A percentile compares a stretch with the other conserved stretches of the same genome.
Evolutionary conservation across 1,140 invertebrate species (phyloP).

Genomic region (Drosophila bipectinata): DNA sequence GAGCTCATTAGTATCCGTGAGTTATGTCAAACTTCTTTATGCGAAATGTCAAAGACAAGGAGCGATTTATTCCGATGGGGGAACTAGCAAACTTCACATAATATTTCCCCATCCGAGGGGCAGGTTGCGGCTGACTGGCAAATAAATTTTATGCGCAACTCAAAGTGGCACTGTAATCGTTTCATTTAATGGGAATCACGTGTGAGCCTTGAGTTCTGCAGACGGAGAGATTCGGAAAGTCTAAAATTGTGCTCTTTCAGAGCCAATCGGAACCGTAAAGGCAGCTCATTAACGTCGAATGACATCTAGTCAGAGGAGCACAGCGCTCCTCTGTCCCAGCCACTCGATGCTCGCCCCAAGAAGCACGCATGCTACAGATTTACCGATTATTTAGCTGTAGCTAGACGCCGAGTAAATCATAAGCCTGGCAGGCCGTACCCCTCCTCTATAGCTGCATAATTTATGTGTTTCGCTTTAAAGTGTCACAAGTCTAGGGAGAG

Average conservation of each 20-base stretch:
- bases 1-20: slow-evolving; percentile 81
- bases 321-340: slow-evolving; percentile 16
- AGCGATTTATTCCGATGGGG: slow-evolving; percentile 20
- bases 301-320: slow-evolving; percentile 46
- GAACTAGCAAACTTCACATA: slow-evolving; percentile 50
- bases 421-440: slow-evolving; percentile 28
- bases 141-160: slow-evolving; percentile 82
- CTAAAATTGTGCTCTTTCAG: slow-evolving; percentile 8
- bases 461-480: slow-evolving; percentile 72
- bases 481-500: slow-evolving; percentile 59
- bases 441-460: slow-evolving; percentile 49
- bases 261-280: slow-evolving; percentile 24
- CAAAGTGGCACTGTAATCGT: slow-evolving; percentile 70
- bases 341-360: slow-evolving; percentile 24
- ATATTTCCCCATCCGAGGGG: slow-evolving; percentile 44
- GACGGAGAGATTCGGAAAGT: slow-evolving; percentile 5
- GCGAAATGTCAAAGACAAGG: slow-evolving; percentile 54
- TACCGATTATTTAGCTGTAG: slow-evolving; percentile 74
- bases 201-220: slow-evolving; percentile 77
- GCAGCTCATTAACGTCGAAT: slow-evolving; percentile 68
- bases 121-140: slow-evolving; percentile 49
- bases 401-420: slow-evolving; percentile 71
- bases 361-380: slow-evolving; percentile 64
- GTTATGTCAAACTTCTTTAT: slow-evolving; percentile 80
- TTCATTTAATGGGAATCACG: slow-evolving; percentile 82